These are phyloP conservation scores for Neoaliturus tenellus DNA, from an alignment of 2,888 invertebrate genomes.

Conservation along the genomic window DNA sequence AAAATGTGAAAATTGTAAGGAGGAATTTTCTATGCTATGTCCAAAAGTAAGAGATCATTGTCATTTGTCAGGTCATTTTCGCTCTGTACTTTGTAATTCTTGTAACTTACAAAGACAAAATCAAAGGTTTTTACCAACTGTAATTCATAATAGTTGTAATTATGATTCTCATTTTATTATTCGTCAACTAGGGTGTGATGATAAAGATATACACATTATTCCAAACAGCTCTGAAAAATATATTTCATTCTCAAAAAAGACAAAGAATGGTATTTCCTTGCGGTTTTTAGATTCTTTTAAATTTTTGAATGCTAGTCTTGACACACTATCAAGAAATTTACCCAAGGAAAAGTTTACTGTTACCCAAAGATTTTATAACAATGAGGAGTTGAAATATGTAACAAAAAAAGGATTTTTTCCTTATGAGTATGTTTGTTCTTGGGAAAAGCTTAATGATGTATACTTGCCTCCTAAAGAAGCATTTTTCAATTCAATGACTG, in stretches of 20 bases:
- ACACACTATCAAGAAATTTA: slow-evolving; percentile 1
- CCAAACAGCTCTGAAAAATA: slow-evolving; percentile 48
- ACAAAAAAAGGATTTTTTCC: slow-evolving; percentile 59
- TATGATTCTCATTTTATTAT: slow-evolving; percentile 47
- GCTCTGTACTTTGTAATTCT: not conserved
- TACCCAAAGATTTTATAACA: slow-evolving; percentile 47
- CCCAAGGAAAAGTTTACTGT: slow-evolving; percentile 25
- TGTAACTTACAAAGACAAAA: slow-evolving; percentile 31
- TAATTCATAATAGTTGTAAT: not conserved
- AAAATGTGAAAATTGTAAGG: slow-evolving; percentile 35
- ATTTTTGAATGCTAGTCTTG: slow-evolving; percentile 20
- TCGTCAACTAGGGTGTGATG: not conserved
- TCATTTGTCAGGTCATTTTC: slow-evolving; percentile 34
- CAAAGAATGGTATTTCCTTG: not conserved
- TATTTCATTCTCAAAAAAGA: slow-evolving; percentile 36
- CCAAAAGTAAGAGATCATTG: not conserved
- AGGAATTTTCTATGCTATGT: too few relatives aligned
- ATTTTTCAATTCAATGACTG: slow-evolving; percentile 64
- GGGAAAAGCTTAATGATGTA: slow-evolving; percentile 57
- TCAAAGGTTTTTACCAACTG: slow-evolving; percentile 3
- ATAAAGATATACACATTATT: slow-evolving; percentile 4
- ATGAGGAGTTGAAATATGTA: slow-evolving; percentile 22
- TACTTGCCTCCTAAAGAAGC: slow-evolving; percentile 64
- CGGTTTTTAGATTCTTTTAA: slow-evolving; percentile 43
- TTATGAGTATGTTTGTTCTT: slow-evolving; percentile 65